A percentile compares a stretch with the other conserved stretches of the same genome.
phyloP scores from a whole-genome alignment of 2,113 vertebrate genomes.

The Hippoglossus stenolepis region DNA sequence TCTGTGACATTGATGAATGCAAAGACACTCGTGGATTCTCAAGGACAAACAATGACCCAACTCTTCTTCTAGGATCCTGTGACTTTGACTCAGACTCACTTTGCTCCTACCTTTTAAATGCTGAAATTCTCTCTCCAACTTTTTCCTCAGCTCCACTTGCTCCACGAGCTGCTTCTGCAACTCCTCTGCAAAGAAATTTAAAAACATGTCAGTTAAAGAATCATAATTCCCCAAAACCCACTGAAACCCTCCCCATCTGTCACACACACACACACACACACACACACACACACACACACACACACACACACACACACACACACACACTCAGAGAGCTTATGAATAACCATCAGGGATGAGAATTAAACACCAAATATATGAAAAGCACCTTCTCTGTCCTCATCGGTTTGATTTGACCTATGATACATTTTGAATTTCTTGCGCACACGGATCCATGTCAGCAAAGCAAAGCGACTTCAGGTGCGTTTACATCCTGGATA shows the following conservation, averaged over 20 bases:
- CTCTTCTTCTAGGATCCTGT: neutral
- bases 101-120: constrained; percentile 92
- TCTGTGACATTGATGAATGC: constrained; percentile 48
- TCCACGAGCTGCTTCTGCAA: constrained; percentile 95
- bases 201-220: neutral
- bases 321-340: too few relatives aligned
- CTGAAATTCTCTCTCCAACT: constrained; percentile 96
- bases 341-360: neutral
- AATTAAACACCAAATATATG: neutral
- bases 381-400: neutral
- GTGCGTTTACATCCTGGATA: constrained; percentile 59
- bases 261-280: too few relatives aligned
- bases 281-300: too few relatives aligned
- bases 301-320: too few relatives aligned
- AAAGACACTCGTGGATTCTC: constrained; percentile 28
- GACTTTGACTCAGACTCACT: constrained; percentile 1
- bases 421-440: constrained; percentile 31
- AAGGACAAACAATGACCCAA: neutral
- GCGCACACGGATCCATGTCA: constrained; percentile 28
- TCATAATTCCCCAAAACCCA: neutral
- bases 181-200: constrained; percentile 85
- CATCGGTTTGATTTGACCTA: constrained; percentile 19
- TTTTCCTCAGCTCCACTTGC: constrained; percentile 97
- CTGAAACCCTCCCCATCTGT: neutral
- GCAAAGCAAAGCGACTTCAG: constrained; percentile 54